phyloP scores from a whole-genome alignment of 2,888 invertebrate species.

The Nemotelus pantherinus region DNA sequence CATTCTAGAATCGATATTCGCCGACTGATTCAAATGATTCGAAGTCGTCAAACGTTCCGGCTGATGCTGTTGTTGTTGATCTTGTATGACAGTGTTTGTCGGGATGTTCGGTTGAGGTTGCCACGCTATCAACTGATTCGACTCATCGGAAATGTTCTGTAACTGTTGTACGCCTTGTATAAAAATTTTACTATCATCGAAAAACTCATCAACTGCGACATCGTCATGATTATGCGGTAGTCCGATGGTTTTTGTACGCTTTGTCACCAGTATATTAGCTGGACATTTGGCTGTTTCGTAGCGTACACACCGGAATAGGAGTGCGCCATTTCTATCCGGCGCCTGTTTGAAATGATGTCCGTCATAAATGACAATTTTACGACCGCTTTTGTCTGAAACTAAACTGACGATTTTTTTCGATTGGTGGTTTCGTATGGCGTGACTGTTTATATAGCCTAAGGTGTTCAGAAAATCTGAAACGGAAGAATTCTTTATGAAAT shows the following conservation, averaged over 20 bases:
- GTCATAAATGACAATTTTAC: slow-evolving; percentile 26
- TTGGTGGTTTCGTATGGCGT: not conserved
- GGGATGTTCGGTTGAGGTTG: not conserved
- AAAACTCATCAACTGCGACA: slow-evolving; percentile 55
- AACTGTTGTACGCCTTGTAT: not conserved
- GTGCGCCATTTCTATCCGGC: slow-evolving; percentile 23
- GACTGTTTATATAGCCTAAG: not conserved
- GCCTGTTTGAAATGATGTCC: slow-evolving; percentile 30
- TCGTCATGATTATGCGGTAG: slow-evolving; percentile 62
- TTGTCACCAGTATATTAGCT: slow-evolving; percentile 60
- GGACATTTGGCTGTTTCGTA: slow-evolving; percentile 33
- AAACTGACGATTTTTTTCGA: slow-evolving; percentile 5
- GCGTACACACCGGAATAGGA: slow-evolving; percentile 25
- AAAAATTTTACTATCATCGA: not conserved
- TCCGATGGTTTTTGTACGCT: slow-evolving; percentile 60
- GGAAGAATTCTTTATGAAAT: too few species aligned
- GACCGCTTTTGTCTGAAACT: not conserved
- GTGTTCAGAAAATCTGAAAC: too few species aligned
- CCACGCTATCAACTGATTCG: not conserved
- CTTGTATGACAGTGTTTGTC: not conserved
- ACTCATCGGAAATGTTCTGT: not conserved
- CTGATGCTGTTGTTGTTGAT: not conserved
- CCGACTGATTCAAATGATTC: not conserved
- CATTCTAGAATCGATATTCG: not conserved
- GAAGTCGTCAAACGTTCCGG: not conserved